These are phyloP conservation scores for Coremacera marginata DNA, from an alignment of 2,888 invertebrate species.

Conservation along the genomic window DNA sequence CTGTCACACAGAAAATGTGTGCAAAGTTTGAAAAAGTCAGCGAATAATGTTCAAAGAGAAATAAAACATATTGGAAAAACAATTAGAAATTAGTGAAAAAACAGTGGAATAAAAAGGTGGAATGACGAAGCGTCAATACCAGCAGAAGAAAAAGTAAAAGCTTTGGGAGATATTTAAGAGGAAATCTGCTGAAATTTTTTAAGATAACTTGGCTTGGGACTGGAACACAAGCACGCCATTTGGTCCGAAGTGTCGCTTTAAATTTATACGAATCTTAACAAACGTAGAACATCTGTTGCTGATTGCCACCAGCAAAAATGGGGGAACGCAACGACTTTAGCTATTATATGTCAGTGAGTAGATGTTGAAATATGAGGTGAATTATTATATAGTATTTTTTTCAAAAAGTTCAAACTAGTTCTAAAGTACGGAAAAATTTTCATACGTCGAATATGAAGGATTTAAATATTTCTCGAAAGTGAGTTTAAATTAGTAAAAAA, in stretches of 20 bases:
- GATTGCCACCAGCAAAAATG: slow-evolving; percentile 31
- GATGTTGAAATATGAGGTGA: not conserved
- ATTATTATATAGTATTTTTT: no score
- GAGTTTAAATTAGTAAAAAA: no score
- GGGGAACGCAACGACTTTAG: not conserved
- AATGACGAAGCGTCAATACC: not conserved
- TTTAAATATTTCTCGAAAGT: no score
- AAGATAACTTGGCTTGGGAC: not conserved
- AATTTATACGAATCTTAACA: slow-evolving; percentile 45
- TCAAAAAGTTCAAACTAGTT: no score
- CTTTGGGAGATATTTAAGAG: not conserved
- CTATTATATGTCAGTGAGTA: not conserved
- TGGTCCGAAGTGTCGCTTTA: slow-evolving; percentile 32
- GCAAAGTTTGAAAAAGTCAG: slow-evolving; percentile 48
- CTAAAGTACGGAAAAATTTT: no score
- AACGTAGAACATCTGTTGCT: slow-evolving; percentile 42
- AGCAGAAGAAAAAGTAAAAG: slow-evolving; percentile 3
- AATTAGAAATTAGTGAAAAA: slow-evolving; percentile 41
- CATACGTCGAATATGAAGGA: no score
- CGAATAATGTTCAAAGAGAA: slow-evolving; percentile 27
- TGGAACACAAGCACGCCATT: not conserved
- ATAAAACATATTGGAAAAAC: slow-evolving; percentile 37
- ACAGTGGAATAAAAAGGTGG: slow-evolving; percentile 34
- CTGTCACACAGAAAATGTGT: slow-evolving; percentile 29
- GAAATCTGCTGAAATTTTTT: not conserved